Base-by-base conservation (phyloP, 2,113 vertebrate genomes). In the Edolisoma coerulescens region DNA sequence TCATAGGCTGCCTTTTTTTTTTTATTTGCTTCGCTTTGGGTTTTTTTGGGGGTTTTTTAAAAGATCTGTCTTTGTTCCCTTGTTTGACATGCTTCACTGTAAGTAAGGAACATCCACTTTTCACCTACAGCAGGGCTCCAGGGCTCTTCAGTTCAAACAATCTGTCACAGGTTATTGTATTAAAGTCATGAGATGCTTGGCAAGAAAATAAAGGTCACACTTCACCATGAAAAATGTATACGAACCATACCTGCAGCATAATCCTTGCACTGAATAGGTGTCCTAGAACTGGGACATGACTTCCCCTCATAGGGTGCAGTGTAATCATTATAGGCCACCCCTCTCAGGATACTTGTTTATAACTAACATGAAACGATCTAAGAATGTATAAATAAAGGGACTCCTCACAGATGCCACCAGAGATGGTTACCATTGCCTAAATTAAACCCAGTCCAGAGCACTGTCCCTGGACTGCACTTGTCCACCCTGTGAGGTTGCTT, bases 111-210 rank as follows among this genome's bases (percentile, higher is more conserved):
- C 19, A 94, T 59, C 60, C 83, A 86, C 87, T 97, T 90, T 95
- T 82, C 89, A 90, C 93, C 81, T 97, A 92, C 96, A 79, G 81
- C 96, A 93, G 81, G 90, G 64, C 77, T 95, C 91, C 84, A 1
- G 93, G 87, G 59, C 75, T 90, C 71, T 95, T 73, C 81, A 88
- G 49, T 83, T 96, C 81, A 88, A 93, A 76, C 92, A 95, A 89
- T 96, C 95, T 95, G 93, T 95, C 93, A 91, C 93, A 93, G 81
- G 89, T 90, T 85, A 84, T n/a, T 85, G 60, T 78, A 77, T 73
- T 75, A 96, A 65, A 95, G 82, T 75, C 64, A 94, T 41, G 84
- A 81, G 88, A 75, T 24, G 32, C 79, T 76, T 89, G 90, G 85
- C 91, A 75, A 82, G 47, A 67, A 93, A 90, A 84, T 71, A 95